Evolutionary conservation across 2,797 vertebrate genomes (phyloP).

Genomic region (Thalassophryne amazonica): DNA sequence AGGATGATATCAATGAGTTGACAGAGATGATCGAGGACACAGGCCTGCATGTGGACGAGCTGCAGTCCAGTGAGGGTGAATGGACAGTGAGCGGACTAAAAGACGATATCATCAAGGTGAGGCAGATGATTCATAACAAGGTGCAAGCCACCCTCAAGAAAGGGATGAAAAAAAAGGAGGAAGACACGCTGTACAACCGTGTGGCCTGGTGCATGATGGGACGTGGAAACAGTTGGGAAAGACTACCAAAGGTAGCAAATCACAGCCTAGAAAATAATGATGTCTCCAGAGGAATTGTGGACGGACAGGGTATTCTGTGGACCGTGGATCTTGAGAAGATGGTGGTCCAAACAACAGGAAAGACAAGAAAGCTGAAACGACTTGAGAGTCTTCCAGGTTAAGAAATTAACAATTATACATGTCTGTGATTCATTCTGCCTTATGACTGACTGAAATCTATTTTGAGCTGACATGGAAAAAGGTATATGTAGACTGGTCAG

Average conservation of each 20-base stretch:
- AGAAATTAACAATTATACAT: background rate
- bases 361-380: constrained; percentile 34
- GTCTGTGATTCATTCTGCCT: no score
- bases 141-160: background rate
- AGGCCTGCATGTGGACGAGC: constrained; percentile 1
- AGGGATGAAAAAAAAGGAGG: constrained; percentile 22
- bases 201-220: constrained; percentile 64
- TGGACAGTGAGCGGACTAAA: constrained; percentile 48
- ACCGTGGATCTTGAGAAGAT: constrained; percentile 17
- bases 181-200: constrained; percentile 23
- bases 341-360: background rate
- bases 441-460: no score
- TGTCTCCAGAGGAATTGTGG: constrained; percentile 29
- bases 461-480: no score
- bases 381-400: constrained; percentile 55
- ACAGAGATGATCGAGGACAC: background rate
- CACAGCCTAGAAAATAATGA: constrained; percentile 32
- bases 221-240: constrained; percentile 36
- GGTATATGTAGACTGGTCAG: no score
- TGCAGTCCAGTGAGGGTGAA: background rate
- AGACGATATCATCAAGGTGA: constrained; percentile 31
- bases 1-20: constrained; percentile 1
- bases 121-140: background rate
- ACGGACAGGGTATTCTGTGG: constrained; percentile 37
- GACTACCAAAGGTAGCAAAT: constrained; percentile 55